Conservation (phyloP, 1,140 invertebrate genomes). For the Zaprionus kolodkinae region DNA sequence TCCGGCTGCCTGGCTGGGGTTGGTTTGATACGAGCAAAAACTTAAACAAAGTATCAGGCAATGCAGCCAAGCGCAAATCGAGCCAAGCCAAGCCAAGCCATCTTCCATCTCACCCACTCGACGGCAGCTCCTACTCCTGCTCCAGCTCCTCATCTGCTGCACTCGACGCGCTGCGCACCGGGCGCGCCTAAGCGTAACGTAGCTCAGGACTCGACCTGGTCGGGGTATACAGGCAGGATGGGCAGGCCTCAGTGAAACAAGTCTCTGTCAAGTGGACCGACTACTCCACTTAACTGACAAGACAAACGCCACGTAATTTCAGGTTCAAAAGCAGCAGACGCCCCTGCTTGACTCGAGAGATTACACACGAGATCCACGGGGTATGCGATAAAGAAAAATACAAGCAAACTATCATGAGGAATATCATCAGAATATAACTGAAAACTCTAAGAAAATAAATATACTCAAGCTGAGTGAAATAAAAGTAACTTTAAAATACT, state of each 20-base stretch:
- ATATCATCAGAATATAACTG: too few species aligned
- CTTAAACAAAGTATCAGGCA: constrained; percentile 79
- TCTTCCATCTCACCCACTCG: constrained; percentile 17
- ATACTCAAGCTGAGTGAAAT: too few species aligned
- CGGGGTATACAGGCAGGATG: constrained; percentile 4
- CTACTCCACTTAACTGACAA: constrained; percentile 42
- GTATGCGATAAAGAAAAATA: background rate
- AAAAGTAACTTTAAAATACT: background rate
- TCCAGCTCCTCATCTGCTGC: constrained; percentile 14
- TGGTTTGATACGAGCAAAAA: constrained; percentile 53
- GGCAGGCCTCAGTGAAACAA: constrained; percentile 32
- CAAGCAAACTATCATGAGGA: background rate
- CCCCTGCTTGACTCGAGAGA: constrained; percentile 4
- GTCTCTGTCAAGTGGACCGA: constrained; percentile 60
- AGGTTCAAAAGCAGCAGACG: constrained; percentile 59
- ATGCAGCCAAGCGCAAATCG: constrained; percentile 69
- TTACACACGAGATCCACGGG: constrained; percentile 4
- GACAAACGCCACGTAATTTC: constrained; percentile 57
- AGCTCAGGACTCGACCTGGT: background rate
- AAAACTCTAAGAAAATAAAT: background rate
- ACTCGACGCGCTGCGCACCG: constrained; percentile 32
- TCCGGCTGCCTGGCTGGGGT: constrained; percentile 52
- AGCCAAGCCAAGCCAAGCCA: constrained; percentile 40
- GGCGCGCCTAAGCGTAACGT: constrained; percentile 48
- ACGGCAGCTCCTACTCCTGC: constrained; percentile 12